Base-by-base conservation (phyloP, 2,888 invertebrate genomes). In the Ormyrus labotus region DNA sequence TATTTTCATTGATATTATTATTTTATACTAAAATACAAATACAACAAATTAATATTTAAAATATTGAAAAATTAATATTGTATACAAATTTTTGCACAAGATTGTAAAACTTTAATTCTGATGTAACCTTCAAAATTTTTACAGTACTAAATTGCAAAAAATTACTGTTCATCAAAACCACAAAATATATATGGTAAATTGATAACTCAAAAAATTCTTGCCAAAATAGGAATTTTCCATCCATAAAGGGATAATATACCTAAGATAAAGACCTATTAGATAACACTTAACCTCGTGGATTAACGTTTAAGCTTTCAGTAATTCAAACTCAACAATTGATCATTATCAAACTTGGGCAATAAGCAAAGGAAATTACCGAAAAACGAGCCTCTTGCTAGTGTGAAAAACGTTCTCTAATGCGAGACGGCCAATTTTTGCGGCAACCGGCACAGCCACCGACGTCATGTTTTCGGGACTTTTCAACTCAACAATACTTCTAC, bases 371-470 rank as follows among this genome's bases (percentile, higher is more conserved):
- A 75, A 83, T 91, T 91, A 93, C 93, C 92, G 92, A 89, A 91
- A 90, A 60, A 92, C 82, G 88, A 91, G 91, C 19, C 89, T 88
- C 81, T 91, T 91, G 81, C 92, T 86, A 75, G 89, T 90, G 84
- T 91, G 90, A 82, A 92, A 87, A 72, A 92, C 90, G 48, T 91
- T 91, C 82, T 93, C 93, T 77, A 92, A 90, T 45, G 92, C 85
- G 80, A 92, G 91, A 90, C 91, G 92, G 34, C 91, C 90, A 79
- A 93, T 87, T 89, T 91, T 91, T 69, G 92, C 90, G 80, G 92
- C 88, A 83, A 92, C 91, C 90, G 92, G 92, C 85, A 92, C 90
- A 86, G 91, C 92, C 84, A 93, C 86, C 70, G 92, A 92, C 87
- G 93, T 91, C 93, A 93, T 93, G 71, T 78, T 82, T 82, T 67